Percentiles rank a stretch among this genome's conserved stretches.
Evolutionary conservation across 2,888 invertebrate genomes (phyloP).

Genomic region (Adelognathus sp.): DNA sequence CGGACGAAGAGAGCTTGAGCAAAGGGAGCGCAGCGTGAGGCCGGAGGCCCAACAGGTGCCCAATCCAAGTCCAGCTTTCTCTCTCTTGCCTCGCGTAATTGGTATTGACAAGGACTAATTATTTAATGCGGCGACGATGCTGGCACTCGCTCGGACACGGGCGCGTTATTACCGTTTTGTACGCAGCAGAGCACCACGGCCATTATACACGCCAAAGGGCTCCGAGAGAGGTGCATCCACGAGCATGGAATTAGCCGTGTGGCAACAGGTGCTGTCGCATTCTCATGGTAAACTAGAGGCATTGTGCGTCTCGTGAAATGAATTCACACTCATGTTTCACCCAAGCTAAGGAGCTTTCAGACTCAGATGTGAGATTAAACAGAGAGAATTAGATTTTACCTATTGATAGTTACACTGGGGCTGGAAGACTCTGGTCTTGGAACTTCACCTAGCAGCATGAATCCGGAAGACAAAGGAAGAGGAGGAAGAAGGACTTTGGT

Average conservation of each 20-base stretch:
- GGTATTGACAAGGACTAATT: slow-evolving; percentile 60
- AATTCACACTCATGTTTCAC: background rate
- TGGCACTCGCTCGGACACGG: slow-evolving; percentile 1
- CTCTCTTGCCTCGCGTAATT: slow-evolving; percentile 55
- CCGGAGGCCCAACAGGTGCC: slow-evolving; percentile 69
- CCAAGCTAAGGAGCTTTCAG: background rate
- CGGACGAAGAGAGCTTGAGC: slow-evolving; percentile 19
- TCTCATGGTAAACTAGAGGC: slow-evolving; percentile 8
- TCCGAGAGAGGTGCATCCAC: slow-evolving; percentile 10
- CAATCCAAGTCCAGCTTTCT: slow-evolving; percentile 58
- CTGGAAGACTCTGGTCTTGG: no score
- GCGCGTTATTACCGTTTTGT: slow-evolving; percentile 43
- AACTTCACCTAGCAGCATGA: no score
- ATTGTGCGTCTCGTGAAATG: background rate
- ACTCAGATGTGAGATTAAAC: no score
- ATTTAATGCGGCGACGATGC: slow-evolving; percentile 39
- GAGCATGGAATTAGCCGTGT: slow-evolving; percentile 45
- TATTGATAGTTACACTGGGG: no score
- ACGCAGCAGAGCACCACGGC: slow-evolving; percentile 10
- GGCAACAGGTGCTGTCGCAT: slow-evolving; percentile 52
- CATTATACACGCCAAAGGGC: slow-evolving; percentile 26
- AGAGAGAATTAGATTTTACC: no score
- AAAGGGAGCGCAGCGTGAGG: background rate
- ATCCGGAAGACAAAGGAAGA: no score
- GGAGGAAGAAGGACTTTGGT: no score